A percentile compares a stretch with the other conserved stretches of the same genome.
Evolutionary conservation across 37 sponge, comb jelly and placozoan genomes (phyloP).

Genomic region (Oscarella lobularis): DNA sequence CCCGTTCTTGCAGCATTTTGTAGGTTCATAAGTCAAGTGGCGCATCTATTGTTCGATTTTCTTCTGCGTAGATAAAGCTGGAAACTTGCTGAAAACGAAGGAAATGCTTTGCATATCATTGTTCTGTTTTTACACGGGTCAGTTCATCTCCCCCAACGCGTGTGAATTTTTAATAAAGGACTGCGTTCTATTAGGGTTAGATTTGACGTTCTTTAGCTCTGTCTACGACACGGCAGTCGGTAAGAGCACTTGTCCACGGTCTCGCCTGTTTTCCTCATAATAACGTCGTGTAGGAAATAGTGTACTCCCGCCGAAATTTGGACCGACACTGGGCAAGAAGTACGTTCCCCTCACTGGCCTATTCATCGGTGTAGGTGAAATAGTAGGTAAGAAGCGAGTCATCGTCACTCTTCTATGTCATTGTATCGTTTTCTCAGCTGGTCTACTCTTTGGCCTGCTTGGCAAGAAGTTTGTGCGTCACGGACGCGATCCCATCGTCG

Average conservation of each 20-base stretch:
- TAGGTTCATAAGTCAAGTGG: background rate
- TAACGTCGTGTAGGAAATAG: background rate
- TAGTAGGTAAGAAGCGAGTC: conserved; percentile 36
- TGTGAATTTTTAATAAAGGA: background rate
- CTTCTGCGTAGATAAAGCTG: conserved; percentile 9
- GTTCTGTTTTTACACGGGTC: conserved; percentile 73
- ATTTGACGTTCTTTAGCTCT: conserved; percentile 75
- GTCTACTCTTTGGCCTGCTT: conserved; percentile 61
- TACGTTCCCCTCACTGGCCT: conserved; percentile 53
- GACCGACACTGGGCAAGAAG: background rate
- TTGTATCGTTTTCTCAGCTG: no score
- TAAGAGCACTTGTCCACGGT: conserved; percentile 6
- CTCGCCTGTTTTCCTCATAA: background rate
- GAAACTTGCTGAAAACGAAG: conserved; percentile 42
- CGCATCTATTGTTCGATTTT: background rate
- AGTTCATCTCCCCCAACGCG: no score
- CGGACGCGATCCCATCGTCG: conserved; percentile 61
- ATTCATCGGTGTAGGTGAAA: conserved; percentile 87
- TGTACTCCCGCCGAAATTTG: background rate
- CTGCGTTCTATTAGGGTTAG: background rate
- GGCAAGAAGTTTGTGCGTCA: conserved; percentile 47
- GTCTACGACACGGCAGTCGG: conserved; percentile 76
- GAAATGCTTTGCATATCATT: conserved; percentile 53
- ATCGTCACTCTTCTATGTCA: background rate
- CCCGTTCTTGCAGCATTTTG: background rate